These are phyloP conservation scores for Napeogenes sylphis DNA, from an alignment of 2,888 invertebrate species.

Conservation along the genomic window DNA sequence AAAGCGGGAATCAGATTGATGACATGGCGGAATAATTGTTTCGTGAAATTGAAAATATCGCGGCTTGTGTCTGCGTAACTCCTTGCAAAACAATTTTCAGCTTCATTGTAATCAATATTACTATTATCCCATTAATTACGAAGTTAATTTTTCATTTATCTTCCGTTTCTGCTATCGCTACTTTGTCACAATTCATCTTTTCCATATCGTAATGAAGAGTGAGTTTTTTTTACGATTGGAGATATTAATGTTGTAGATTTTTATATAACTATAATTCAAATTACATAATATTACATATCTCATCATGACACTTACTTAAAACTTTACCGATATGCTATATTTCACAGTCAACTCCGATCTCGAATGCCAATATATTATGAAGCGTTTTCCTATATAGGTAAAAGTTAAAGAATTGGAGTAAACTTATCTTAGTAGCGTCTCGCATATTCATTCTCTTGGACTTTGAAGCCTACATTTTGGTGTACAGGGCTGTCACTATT, in stretches of 20 bases:
- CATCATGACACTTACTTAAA: constrained; percentile 66
- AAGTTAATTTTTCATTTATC: constrained; percentile 11
- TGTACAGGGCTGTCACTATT: constrained; percentile 40
- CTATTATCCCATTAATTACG: background rate
- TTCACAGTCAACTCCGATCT: constrained; percentile 72
- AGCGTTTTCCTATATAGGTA: constrained; percentile 60
- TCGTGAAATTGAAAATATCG: constrained; percentile 76
- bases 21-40: constrained; percentile 77
- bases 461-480: constrained; percentile 41
- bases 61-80: constrained; percentile 57
- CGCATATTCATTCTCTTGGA: constrained; percentile 61
- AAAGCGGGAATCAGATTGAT: constrained; percentile 77
- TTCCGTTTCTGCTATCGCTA: constrained; percentile 6
- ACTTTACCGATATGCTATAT: constrained; percentile 76
- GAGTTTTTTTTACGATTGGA: no score
- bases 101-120: constrained; percentile 11
- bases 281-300: background rate
- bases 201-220: no score
- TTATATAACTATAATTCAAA: background rate
- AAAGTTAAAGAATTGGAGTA: constrained; percentile 64
- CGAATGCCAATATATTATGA: constrained; percentile 72
- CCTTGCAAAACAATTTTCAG: constrained; percentile 43
- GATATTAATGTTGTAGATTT: no score
- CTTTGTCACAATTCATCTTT: background rate
- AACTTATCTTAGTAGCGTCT: constrained; percentile 57